Conservation (phyloP, 2,797 vertebrate species). For the Pterois miles region DNA sequence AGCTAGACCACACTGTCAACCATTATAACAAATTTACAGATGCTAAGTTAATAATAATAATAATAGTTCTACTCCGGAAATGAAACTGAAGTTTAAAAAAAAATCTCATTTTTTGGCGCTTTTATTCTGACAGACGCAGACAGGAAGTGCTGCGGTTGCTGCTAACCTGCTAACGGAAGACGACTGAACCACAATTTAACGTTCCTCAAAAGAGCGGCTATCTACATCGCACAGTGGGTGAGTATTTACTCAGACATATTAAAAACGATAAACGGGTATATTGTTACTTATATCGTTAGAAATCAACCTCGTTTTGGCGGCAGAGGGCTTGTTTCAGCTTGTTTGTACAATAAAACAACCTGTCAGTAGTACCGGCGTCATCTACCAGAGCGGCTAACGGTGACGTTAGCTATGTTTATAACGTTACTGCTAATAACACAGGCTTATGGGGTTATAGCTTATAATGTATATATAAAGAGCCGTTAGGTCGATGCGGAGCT, state of each 20-base stretch:
- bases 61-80: no score
- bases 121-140: conserved; percentile 23
- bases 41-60: no score
- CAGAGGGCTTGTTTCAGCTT: neutral
- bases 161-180: neutral
- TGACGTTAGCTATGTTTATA: conserved; percentile 1
- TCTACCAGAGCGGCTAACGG: conserved; percentile 16
- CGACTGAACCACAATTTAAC: neutral
- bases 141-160: neutral
- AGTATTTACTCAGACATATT: neutral
- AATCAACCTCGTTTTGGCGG: no score
- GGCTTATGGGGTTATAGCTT: neutral
- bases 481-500: neutral
- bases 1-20: no score
- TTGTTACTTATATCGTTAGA: neutral
- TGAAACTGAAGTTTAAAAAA: no score
- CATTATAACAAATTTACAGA: no score
- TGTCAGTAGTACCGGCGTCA: neutral
- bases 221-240: neutral
- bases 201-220: neutral
- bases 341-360: neutral
- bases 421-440: neutral
- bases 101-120: no score
- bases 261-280: accelerated
- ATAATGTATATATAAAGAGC: neutral